These are phyloP conservation scores for Myotis vivesi DNA, from an alignment of 2,797 vertebrate genomes.

Conservation along the genomic window DNA sequence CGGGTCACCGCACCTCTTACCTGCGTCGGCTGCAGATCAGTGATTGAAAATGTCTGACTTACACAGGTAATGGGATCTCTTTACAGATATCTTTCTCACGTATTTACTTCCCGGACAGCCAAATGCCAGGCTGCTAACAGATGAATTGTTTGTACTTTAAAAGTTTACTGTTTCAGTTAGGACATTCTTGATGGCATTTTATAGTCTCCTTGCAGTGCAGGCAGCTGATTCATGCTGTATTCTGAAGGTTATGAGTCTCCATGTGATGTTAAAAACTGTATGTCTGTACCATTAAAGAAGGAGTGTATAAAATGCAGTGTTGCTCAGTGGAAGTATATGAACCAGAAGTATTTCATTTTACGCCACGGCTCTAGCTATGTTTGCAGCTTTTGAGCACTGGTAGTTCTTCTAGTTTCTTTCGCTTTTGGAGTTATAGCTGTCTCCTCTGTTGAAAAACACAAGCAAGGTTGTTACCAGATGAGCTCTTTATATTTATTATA, in stretches of 20 bases:
- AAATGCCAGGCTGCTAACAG: conserved; percentile 70
- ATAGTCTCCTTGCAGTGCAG: conserved; percentile 47
- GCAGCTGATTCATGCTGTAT: conserved; percentile 66
- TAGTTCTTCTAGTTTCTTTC: conserved; percentile 23
- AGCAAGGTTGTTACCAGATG: conserved; percentile 11
- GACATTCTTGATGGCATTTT: conserved; percentile 71
- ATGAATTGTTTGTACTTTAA: conserved; percentile 77
- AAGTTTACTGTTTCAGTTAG: conserved; percentile 72
- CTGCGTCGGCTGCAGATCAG: not conserved
- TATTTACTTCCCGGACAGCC: conserved; percentile 70
- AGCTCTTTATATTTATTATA: conserved; percentile 37
- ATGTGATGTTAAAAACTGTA: conserved; percentile 63
- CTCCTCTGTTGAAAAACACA: conserved; percentile 31
- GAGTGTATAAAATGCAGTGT: conserved; percentile 49
- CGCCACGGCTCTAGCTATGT: not conserved
- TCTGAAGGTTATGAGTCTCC: conserved; percentile 66
- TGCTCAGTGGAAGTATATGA: conserved; percentile 47
- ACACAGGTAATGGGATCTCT: conserved; percentile 49
- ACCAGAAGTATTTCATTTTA: conserved; percentile 67
- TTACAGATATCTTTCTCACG: conserved; percentile 54
- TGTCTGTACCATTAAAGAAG: conserved; percentile 49
- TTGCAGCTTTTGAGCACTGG: conserved; percentile 57
- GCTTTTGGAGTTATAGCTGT: conserved; percentile 49
- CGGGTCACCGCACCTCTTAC: not conserved
- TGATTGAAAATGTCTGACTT: conserved; percentile 6